Conservation (phyloP, 1,140 invertebrate species). For the Elymnias hypermnestra region DNA sequence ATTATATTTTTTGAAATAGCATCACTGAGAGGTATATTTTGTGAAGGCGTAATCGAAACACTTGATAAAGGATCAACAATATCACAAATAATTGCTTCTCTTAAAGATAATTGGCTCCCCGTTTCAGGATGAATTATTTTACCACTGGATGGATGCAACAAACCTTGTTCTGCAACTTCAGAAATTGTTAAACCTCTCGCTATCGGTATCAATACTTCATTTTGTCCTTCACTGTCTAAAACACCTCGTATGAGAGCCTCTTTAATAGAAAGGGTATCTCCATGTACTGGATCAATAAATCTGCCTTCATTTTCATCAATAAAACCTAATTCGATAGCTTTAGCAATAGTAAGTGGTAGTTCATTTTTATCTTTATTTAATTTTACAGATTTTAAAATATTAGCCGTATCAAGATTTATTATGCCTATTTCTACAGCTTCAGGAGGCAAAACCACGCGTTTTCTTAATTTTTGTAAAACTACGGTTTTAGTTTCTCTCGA, state of each 20-base stretch:
- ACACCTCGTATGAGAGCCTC: constrained; percentile 91
- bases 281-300: constrained; percentile 89
- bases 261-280: constrained; percentile 86
- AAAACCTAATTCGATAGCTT: constrained; percentile 85
- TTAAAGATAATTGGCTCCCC: constrained; percentile 83
- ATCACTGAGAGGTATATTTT: constrained; percentile 84
- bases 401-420: constrained; percentile 84
- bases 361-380: constrained; percentile 76
- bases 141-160: constrained; percentile 85
- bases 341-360: constrained; percentile 80
- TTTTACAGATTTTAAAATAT: constrained; percentile 79
- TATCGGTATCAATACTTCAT: constrained; percentile 87
- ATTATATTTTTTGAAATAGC: constrained; percentile 88
- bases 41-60: constrained; percentile 77
- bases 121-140: constrained; percentile 95
- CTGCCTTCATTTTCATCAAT: constrained; percentile 86
- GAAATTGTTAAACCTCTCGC: constrained; percentile 88
- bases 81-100: constrained; percentile 91
- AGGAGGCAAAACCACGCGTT: constrained; percentile 81
- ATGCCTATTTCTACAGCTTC: constrained; percentile 85
- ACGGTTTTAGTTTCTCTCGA: constrained; percentile 83
- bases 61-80: constrained; percentile 88
- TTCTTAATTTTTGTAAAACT: constrained; percentile 86
- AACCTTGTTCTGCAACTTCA: constrained; percentile 88
- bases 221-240: constrained; percentile 85